phyloP scores from a whole-genome alignment of 1,140 invertebrate genomes.

The Streblospio benedicti region DNA sequence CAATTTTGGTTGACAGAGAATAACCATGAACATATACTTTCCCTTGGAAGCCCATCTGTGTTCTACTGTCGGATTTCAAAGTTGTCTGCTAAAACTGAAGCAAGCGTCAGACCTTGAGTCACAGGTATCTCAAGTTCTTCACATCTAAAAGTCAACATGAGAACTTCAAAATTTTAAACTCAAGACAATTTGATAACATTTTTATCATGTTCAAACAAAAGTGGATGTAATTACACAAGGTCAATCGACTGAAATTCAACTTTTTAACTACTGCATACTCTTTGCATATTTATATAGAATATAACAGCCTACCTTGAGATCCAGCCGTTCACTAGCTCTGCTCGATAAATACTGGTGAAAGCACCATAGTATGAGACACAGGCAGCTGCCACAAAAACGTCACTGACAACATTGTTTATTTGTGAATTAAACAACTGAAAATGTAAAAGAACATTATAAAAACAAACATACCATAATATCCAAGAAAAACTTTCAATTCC shows the following conservation, averaged over 20 bases:
- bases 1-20: too few species aligned
- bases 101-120: conserved; percentile 54
- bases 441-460: conserved; percentile 19
- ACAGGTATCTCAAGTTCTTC: conserved; percentile 43
- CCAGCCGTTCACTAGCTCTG: conserved; percentile 33
- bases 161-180: conserved; percentile 8
- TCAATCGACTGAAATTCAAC: too few species aligned
- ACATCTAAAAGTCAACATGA: conserved; percentile 26
- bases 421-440: conserved; percentile 37
- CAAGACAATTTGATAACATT: too few species aligned
- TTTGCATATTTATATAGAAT: neutral
- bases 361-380: conserved; percentile 49
- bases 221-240: too few species aligned
- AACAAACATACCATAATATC: neutral
- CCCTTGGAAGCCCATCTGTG: conserved; percentile 66
- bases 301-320: too few species aligned
- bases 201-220: too few species aligned
- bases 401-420: conserved; percentile 45
- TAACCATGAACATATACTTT: too few species aligned
- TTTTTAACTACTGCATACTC: too few species aligned
- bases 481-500: too few species aligned
- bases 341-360: conserved; percentile 42
- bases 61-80: conserved; percentile 80
- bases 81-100: conserved; percentile 67
- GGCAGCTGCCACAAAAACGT: conserved; percentile 47